Base-by-base conservation (phyloP, 1,140 invertebrate genomes). In the Papilio polyxenes region DNA sequence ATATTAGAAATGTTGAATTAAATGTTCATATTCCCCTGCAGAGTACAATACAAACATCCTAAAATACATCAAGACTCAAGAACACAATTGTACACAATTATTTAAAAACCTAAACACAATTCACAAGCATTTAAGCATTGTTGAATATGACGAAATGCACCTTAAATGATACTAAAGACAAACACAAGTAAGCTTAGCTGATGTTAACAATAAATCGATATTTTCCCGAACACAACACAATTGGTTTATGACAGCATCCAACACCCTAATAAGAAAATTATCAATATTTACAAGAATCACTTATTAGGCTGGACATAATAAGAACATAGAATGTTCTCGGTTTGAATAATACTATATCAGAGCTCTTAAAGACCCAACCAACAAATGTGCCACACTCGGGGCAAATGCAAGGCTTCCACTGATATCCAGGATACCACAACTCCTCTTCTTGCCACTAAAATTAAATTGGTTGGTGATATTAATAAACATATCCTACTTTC, bases 401-500 rank as follows among this genome's bases (percentile, higher is more conserved):
- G 80, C 93, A 94, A 11, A 91, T 78, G 81, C 93, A 94, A 20
- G 86, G 86, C 82, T 89, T 92, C 89, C 90, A 92, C 10, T 79
- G 83, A 83, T 91, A 93, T 53, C 88, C 91, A 65, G 92, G 89
- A 87, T 89, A 94, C 92, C 92, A 94, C 80, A 89, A 88, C 51
- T 91, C 85, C 83, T 86, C 88, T 80, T 89, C 85, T 69, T 89
- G 86, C 93, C 93, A 93, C 92, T 94, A 88, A 82, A 92, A 88
- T 82, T 44, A 76, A 81, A 85, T 81, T 65, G 9, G 59, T 23
- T 62, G n/a, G 59, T 8, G 20, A 62, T 20, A 17, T 20, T 62
- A 10, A 62, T 62, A 6, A 0, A 53, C 5, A 17, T 53, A 10
- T 6, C 49, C 49, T 51, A 15, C 49, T 59, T 59, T 8, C 5